Evolutionary conservation across 2,113 vertebrate genomes (phyloP).

Genomic region (Pteronura brasiliensis): DNA sequence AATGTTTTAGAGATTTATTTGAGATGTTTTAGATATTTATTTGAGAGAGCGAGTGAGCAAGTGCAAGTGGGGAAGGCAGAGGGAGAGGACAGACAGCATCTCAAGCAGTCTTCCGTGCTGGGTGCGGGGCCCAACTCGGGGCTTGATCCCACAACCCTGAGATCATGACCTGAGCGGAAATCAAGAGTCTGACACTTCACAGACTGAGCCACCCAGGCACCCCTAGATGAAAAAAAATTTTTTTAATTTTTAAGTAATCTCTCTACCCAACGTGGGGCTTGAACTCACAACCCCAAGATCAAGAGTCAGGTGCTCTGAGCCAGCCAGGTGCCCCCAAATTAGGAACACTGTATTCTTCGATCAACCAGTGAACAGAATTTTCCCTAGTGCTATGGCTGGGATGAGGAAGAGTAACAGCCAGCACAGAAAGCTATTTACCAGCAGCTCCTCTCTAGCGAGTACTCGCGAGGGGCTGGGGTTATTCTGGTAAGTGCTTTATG

Average conservation of each 20-base stretch:
- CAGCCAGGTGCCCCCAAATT: background rate
- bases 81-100: background rate
- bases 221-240: background rate
- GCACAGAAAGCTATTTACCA: background rate
- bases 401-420: background rate
- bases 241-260: background rate
- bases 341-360: background rate
- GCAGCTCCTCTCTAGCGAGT: background rate
- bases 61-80: background rate
- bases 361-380: background rate
- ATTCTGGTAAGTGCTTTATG: background rate
- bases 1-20: background rate
- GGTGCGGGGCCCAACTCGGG: background rate
- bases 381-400: background rate
- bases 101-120: background rate
- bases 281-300: background rate
- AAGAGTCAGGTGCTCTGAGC: background rate
- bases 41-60: background rate
- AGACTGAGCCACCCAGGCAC: background rate
- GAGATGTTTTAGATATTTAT: background rate
- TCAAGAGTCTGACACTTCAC: background rate
- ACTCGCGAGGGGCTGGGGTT: background rate
- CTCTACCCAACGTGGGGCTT: background rate
- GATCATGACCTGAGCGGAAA: background rate
- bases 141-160: background rate